phyloP scores from a whole-genome alignment of 1,140 invertebrate genomes.

The Temnothorax longispinosus region DNA sequence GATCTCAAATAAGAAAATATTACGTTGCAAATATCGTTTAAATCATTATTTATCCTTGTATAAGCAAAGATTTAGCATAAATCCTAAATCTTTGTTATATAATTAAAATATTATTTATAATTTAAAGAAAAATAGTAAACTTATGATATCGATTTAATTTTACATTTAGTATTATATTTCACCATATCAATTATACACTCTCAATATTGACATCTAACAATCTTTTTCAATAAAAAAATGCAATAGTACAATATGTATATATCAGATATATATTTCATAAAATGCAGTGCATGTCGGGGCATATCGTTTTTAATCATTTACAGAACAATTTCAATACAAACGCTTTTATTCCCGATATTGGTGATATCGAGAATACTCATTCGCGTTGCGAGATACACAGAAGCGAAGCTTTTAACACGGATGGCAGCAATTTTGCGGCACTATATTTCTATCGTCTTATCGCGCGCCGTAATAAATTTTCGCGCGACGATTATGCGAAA shows the following conservation, averaged over 20 bases:
- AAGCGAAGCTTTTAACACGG: conserved; percentile 31
- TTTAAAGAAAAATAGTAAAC: neutral
- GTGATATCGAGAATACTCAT: conserved; percentile 44
- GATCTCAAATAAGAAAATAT: neutral
- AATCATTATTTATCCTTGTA: neutral
- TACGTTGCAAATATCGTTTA: neutral
- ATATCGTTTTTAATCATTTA: conserved; percentile 56
- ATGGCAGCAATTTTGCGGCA: conserved; percentile 40
- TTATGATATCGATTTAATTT: conserved; percentile 16
- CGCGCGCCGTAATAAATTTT: conserved; percentile 39
- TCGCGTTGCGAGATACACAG: conserved; percentile 8
- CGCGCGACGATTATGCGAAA: conserved; percentile 31
- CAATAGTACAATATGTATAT: neutral
- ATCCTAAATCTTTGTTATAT: neutral
- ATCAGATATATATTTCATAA: conserved; percentile 44
- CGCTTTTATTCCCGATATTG: conserved; percentile 53
- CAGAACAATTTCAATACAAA: conserved; percentile 43
- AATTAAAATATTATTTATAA: neutral
- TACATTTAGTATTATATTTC: neutral
- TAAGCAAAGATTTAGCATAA: too few relatives aligned
- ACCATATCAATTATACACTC: neutral
- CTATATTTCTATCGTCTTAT: conserved; percentile 44
- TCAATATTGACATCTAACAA: conserved; percentile 1
- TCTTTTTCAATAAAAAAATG: conserved; percentile 12
- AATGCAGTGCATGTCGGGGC: neutral